phyloP scores from a whole-genome alignment of 2,113 vertebrate genomes.

The Gobius niger region DNA sequence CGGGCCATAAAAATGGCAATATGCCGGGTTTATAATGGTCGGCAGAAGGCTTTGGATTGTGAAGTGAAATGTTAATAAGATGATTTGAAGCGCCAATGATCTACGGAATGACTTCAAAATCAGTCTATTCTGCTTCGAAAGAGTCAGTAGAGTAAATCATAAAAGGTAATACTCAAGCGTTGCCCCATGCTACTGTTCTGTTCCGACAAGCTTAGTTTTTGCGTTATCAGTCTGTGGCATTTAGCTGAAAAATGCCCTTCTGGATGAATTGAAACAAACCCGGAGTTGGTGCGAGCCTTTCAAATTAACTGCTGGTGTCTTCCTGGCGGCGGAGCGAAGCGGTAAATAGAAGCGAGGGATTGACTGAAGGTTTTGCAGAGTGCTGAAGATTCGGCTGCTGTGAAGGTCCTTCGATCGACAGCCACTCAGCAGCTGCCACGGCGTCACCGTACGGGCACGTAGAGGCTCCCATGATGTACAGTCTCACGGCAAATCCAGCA shows the following conservation, averaged over 20 bases:
- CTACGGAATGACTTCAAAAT: no score
- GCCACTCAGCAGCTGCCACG: slow-evolving; percentile 48
- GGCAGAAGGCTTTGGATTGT: no score
- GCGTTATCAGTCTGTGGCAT: slow-evolving; percentile 9
- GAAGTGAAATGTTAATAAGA: no score
- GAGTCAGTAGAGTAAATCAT: not conserved
- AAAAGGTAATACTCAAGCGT: not conserved
- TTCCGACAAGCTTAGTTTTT: not conserved
- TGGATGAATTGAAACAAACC: slow-evolving; percentile 14
- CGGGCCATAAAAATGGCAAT: no score
- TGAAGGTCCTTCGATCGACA: slow-evolving; percentile 64
- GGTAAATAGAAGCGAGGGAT: slow-evolving; percentile 47
- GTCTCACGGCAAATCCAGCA: slow-evolving; percentile 59
- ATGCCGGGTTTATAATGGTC: no score
- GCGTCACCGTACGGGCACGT: slow-evolving; percentile 48
- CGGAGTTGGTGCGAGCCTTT: slow-evolving; percentile 7
- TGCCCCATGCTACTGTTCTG: not conserved
- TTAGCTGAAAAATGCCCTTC: slow-evolving; percentile 17
- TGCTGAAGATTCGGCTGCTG: slow-evolving; percentile 30
- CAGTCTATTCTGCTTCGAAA: not conserved
- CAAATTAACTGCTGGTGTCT: slow-evolving; percentile 32
- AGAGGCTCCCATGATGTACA: slow-evolving; percentile 61
- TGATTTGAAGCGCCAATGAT: no score
- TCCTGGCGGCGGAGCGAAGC: slow-evolving; percentile 18
- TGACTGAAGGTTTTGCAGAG: slow-evolving; percentile 47